Evolutionary conservation across 2,888 invertebrate genomes (phyloP), one percentile per base, ranked within the genome.

Genomic region (Mesoligia furuncula): DNA sequence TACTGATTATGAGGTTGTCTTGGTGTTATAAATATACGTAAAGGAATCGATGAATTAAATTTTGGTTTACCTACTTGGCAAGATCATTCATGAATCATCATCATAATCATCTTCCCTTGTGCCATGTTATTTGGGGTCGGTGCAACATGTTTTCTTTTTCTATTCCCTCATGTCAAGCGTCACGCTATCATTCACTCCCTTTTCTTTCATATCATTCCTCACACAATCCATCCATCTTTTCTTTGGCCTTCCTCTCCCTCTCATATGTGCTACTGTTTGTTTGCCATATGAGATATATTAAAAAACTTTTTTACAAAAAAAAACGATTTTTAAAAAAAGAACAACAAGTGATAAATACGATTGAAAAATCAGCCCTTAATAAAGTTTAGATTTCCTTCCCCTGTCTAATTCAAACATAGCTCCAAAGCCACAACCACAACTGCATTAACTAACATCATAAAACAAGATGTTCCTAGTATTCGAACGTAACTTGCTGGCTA

Each of bases 391-490:
- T 73, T 76, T 17, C 13, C 4, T 61, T 62, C 36, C 42, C 17
- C 59, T 48, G 27, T 64, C 36, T 48, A 57, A 51, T 66, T 42
- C n/a, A 67, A 77, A 77, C 51, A 67, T 62, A 54, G 48, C 65
- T 20, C 36, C 20, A 61, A 57, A 66, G 11, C 31, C 45, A 31
- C 36, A 31, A 24, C 36, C 17, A 17, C 27, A 59, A 48, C 42
- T 66, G 15, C 24, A 31, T 62, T 57, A 62, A 62, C 79, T 39
- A 57, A 79, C 67, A 73, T 79, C 36, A 57, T 57, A 79, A 79
- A 79, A 68, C 61, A 67, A 54, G 67, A 68, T 64, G 27, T 67
- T 69, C 45, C 54, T 36, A 27, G 62, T 66, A 51, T 24, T 65
- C 48, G 24, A n/a, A 11, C 54, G 11, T 59, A 67, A 72, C 45